Evolutionary conservation across 2,797 vertebrate genomes (phyloP).

Genomic region (Chanos chanos): DNA sequence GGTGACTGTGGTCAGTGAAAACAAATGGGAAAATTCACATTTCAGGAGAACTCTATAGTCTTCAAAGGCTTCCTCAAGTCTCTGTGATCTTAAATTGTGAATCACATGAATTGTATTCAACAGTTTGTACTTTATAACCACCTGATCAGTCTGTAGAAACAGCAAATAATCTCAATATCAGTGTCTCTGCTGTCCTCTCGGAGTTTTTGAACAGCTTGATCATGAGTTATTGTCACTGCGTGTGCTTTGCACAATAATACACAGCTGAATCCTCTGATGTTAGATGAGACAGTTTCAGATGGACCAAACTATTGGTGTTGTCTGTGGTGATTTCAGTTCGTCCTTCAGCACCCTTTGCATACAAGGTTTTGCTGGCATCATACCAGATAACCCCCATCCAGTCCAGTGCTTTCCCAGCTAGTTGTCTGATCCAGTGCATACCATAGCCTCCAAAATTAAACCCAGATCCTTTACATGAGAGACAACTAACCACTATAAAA

Average conservation of each 20-base stretch:
- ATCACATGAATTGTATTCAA: no score
- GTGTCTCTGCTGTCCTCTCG: no score
- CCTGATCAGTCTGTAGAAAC: no score
- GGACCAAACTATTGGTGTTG: neutral
- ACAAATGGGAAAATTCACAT: no score
- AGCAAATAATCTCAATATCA: no score
- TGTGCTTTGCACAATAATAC: neutral
- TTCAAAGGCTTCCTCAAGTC: no score
- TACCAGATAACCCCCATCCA: neutral
- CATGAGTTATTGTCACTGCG: neutral
- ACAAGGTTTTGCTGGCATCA: neutral
- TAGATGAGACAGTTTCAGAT: neutral
- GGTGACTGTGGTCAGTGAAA: no score
- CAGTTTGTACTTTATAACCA: no score
- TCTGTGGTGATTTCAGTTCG: neutral
- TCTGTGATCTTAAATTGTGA: no score
- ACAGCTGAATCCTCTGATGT: neutral
- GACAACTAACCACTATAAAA: no score
- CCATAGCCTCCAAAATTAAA: neutral
- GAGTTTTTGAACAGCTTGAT: neutral
- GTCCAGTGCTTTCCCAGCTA: neutral
- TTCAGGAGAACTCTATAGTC: no score
- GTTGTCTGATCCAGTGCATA: conserved; percentile 8
- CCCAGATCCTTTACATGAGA: conserved; percentile 25
- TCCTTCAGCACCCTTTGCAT: neutral